phyloP scores from a whole-genome alignment of 2,797 vertebrate species.

The Syngnathus rostellatus region DNA sequence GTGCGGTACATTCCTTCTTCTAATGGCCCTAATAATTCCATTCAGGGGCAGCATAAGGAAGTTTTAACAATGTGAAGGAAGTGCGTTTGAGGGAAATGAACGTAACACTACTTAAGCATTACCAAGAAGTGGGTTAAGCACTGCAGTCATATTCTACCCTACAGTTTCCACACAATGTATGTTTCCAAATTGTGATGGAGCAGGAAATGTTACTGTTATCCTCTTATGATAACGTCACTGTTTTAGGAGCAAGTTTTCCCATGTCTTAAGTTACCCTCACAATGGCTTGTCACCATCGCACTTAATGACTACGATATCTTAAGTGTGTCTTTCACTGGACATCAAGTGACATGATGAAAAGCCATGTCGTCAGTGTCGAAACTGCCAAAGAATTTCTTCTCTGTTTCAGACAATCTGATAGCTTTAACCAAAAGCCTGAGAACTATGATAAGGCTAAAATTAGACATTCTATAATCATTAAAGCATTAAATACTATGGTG shows the following conservation, averaged over 20 bases:
- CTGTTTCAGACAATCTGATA: conserved; percentile 21
- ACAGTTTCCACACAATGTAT: conserved; percentile 5
- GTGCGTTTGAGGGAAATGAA: conserved; percentile 52
- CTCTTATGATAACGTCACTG: conserved; percentile 7
- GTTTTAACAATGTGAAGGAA: conserved; percentile 67
- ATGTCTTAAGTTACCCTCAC: conserved; percentile 17
- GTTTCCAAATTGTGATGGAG: conserved; percentile 15
- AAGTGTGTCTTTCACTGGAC: conserved; percentile 28
- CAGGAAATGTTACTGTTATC: conserved; percentile 22
- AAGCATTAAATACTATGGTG: not conserved
- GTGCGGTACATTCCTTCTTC: conserved; percentile 36
- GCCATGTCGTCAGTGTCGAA: conserved; percentile 35
- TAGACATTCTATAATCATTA: conserved; percentile 17
- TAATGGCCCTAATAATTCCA: conserved; percentile 26
- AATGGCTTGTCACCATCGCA: conserved; percentile 25
- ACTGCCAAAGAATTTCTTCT: conserved; percentile 21
- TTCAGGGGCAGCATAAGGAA: conserved; percentile 47
- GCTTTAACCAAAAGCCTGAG: conserved; percentile 53
- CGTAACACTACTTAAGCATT: conserved; percentile 38
- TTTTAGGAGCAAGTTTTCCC: conserved; percentile 23
- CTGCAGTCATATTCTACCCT: conserved; percentile 14
- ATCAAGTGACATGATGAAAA: conserved; percentile 37
- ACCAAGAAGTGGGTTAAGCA: conserved; percentile 28
- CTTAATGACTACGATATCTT: conserved; percentile 25
- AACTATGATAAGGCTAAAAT: conserved; percentile 52